phyloP scores from a whole-genome alignment of 2,888 invertebrate genomes.

The Drosophila fulvimacula region DNA sequence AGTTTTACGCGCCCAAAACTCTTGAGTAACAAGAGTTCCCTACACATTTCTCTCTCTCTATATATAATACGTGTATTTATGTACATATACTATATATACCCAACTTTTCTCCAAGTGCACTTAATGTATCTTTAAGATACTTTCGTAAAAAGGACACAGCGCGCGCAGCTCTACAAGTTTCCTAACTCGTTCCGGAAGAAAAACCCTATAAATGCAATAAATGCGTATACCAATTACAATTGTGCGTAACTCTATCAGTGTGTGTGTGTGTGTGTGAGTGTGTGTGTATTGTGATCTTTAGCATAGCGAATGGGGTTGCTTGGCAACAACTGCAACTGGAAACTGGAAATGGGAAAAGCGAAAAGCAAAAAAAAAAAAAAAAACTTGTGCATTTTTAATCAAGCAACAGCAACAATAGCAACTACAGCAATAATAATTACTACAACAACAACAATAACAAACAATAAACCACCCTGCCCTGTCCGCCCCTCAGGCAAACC shows the following conservation, averaged over 20 bases:
- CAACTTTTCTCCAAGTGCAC: slow-evolving; percentile 6
- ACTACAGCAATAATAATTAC: slow-evolving; percentile 20
- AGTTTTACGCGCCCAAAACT: slow-evolving; percentile 6
- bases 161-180: slow-evolving; percentile 23
- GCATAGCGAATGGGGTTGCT: slow-evolving; percentile 52
- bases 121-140: slow-evolving; percentile 39
- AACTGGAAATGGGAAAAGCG: slow-evolving; percentile 9
- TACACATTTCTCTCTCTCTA: background rate
- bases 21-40: background rate
- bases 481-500: slow-evolving; percentile 39
- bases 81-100: background rate
- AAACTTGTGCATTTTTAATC: slow-evolving; percentile 73
- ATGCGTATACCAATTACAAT: slow-evolving; percentile 28
- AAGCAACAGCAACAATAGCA: slow-evolving; percentile 43
- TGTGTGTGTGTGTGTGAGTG: slow-evolving; percentile 22
- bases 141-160: background rate
- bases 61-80: background rate
- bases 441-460: slow-evolving; percentile 35
- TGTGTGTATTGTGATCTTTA: slow-evolving; percentile 10
- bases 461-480: slow-evolving; percentile 66
- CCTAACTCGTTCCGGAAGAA: slow-evolving; percentile 33
- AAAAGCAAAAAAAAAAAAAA: slow-evolving; percentile 49
- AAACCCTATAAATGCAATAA: slow-evolving; percentile 48
- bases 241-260: slow-evolving; percentile 12
- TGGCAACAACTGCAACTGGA: slow-evolving; percentile 7